phyloP scores from a whole-genome alignment of 1,140 invertebrate species.

The Drosophila nebulosa region DNA sequence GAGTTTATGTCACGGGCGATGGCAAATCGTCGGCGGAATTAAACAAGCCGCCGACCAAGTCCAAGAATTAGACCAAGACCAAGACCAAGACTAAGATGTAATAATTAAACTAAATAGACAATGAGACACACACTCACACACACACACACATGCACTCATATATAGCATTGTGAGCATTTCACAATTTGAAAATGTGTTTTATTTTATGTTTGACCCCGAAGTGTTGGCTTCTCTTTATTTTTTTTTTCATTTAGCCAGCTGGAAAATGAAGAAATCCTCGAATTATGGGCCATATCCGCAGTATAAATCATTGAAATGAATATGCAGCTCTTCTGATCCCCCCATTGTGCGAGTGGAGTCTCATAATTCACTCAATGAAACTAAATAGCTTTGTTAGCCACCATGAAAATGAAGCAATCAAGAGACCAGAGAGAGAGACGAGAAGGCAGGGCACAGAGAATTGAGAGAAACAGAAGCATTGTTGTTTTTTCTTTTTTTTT shows the following conservation, averaged over 20 bases:
- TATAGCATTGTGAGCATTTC: too few species aligned
- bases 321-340: slow-evolving; percentile 22
- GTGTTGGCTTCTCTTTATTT: neutral
- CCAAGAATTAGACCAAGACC: neutral
- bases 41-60: neutral
- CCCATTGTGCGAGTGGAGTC: slow-evolving; percentile 35
- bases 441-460: too few species aligned
- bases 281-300: slow-evolving; percentile 61
- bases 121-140: neutral
- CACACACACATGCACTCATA: neutral
- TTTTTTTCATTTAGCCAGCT: neutral
- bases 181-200: neutral
- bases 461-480: slow-evolving; percentile 22
- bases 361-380: slow-evolving; percentile 46
- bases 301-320: slow-evolving; percentile 61
- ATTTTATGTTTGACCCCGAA: neutral
- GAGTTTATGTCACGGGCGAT: neutral
- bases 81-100: neutral
- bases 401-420: slow-evolving; percentile 66
- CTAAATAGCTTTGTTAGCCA: slow-evolving; percentile 27
- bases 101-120: neutral
- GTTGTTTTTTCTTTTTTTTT: neutral
- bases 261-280: neutral
- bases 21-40: neutral
- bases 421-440: neutral